Base-by-base conservation (phyloP, 2,797 vertebrate species). In the Eulemur coronatus region DNA sequence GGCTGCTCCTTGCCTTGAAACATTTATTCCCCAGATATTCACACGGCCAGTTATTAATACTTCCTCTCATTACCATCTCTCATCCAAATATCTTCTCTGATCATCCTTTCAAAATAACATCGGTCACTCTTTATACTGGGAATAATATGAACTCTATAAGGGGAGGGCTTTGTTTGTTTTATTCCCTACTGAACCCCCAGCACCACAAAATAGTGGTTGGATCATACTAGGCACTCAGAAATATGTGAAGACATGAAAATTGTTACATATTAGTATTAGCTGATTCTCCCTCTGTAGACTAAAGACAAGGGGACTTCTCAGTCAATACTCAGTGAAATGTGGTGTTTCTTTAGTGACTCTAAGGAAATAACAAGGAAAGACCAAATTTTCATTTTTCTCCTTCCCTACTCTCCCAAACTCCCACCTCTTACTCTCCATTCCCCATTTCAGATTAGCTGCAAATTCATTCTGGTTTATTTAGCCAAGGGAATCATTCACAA, bases 401-500 rank as follows among this genome's bases (percentile, higher is more conserved):
- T 59, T 86, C 75, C 41, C 33, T 15, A 4, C 14, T 10, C 28
- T 43, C 0, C 17, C 35, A 20, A 20, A 2, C 38, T 8, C 12
- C 35, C 43, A 59, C 30, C 4, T 52, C 84, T 88, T 70, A 24
- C 35, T 84, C 24, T 38, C 24, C 33, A 20, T 90, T 90, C 30
- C 22, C 33, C 26, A n/a, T 84, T 61, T 94, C 65, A 82, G 43
- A 22, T 61, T 73, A 88, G 1, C 0, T 35, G 76, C 41, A 93
- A 92, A 24, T 72, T 86, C 3, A 75, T n/a, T 85, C 69, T 76
- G 33, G 17, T 94, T 94, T 57, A 61, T 24, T 63, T 87, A 91
- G 84, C 67, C 52, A 35, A 3, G 43, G 65, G 91, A 94, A 88
- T 63, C 20, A 50, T 84, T 79, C 20, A 26, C 38, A 57, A 82